phyloP scores from a whole-genome alignment of 2,113 vertebrate species.

The Daboia siamensis region DNA sequence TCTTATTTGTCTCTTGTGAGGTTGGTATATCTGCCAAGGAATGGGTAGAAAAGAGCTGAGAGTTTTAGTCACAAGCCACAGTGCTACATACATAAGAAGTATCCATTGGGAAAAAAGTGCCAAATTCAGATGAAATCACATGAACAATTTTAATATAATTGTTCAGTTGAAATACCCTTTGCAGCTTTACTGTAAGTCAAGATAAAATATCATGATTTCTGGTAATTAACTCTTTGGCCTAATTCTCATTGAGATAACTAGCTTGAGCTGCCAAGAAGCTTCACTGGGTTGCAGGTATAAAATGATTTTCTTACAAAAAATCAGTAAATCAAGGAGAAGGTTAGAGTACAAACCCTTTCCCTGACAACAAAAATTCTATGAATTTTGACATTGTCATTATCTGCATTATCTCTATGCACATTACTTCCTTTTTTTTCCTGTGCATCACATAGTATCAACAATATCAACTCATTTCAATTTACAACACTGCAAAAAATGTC shows the following conservation, averaged over 20 bases:
- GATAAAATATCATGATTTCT: not conserved
- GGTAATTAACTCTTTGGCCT: not conserved
- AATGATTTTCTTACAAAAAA: not conserved
- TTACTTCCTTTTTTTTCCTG: not conserved
- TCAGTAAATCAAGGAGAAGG: not conserved
- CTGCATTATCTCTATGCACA: not conserved
- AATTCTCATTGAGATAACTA: not conserved
- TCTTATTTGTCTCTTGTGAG: not conserved
- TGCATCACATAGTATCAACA: conserved; percentile 42
- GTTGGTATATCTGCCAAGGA: not conserved
- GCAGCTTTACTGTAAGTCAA: not conserved
- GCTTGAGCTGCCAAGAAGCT: too few relatives aligned
- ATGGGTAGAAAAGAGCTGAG: not conserved
- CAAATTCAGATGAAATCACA: not conserved
- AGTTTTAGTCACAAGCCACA: not conserved
- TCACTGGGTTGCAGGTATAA: not conserved
- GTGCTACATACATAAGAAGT: not conserved
- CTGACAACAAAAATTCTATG: not conserved
- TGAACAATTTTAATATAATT: not conserved
- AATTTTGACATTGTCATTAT: conserved; percentile 12
- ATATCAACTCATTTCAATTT: conserved; percentile 61
- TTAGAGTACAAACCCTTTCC: not conserved
- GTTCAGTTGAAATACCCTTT: not conserved
- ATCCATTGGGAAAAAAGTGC: too few relatives aligned
- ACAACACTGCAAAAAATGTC: conserved; percentile 56